These are phyloP conservation scores for Triplophysa dalaica DNA, from an alignment of 2,113 vertebrate species.

Conservation along the genomic window DNA sequence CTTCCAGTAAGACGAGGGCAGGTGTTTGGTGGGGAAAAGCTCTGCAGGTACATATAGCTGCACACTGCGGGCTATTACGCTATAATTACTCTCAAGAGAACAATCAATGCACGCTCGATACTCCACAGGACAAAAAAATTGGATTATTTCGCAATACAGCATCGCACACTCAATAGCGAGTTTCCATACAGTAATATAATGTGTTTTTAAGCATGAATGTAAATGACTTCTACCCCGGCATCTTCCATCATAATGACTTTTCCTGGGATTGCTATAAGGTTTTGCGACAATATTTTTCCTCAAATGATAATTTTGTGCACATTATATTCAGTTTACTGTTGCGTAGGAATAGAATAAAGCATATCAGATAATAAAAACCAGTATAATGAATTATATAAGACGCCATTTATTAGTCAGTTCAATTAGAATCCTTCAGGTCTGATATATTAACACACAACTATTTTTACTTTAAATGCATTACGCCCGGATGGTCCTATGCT, in stretches of 20 bases:
- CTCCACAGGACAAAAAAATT: slow-evolving; percentile 35
- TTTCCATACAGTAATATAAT: slow-evolving; percentile 23
- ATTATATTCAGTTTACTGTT: background rate
- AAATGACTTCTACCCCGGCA: slow-evolving; percentile 23
- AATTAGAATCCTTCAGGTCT: slow-evolving; percentile 32
- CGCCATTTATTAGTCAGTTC: slow-evolving; percentile 37
- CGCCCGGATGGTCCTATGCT: slow-evolving; percentile 27
- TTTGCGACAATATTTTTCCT: background rate
- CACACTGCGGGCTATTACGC: slow-evolving; percentile 29
- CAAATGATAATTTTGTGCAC: background rate
- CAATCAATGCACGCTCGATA: slow-evolving; percentile 51
- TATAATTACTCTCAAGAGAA: slow-evolving; percentile 41
- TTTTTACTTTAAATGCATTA: slow-evolving; percentile 26
- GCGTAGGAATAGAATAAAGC: background rate
- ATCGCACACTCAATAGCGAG: slow-evolving; percentile 47
- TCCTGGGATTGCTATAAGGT: background rate
- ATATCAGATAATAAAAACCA: background rate
- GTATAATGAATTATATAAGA: slow-evolving; percentile 13
- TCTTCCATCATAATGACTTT: background rate
- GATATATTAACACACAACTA: slow-evolving; percentile 37
- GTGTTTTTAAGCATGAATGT: slow-evolving; percentile 13
- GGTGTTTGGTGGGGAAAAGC: slow-evolving; percentile 21
- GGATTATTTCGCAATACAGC: slow-evolving; percentile 51
- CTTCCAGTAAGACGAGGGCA: slow-evolving; percentile 1
- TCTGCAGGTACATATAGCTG: slow-evolving; percentile 16